Evolutionary conservation across 2,888 invertebrate genomes (phyloP), one percentile per base, ranked within the genome.

Genomic region (Lycocerus yunnanus): DNA sequence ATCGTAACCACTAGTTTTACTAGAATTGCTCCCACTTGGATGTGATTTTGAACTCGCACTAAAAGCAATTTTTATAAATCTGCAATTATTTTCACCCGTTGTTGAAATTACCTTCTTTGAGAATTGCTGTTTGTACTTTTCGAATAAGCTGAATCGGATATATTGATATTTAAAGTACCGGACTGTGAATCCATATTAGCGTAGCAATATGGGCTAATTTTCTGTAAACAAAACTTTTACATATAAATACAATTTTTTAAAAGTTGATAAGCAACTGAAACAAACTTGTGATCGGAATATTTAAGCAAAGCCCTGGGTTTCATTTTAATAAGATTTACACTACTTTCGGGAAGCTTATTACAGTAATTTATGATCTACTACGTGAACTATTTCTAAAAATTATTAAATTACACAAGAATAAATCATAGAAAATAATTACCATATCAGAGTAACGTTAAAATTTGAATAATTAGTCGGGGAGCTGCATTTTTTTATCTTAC

Each of bases 51-150:
- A 94, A 83, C 94, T 94, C 78, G 90, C 93, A 84, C 94, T 94
- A 75, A 83, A 84, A 72, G 15, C 24, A 21, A 69, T 58, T 27
- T 60, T 69, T 60, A 69, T 21, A 27, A 21, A 15, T 63, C 16
- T 63, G 16, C 15, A 72, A 60, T 15, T 66, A 58, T 14, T 59
- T 21, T 21, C n/a, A 43, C 6, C 43, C 43, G n/a, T 21, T 27
- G 10, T 11, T 27, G 13, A 66, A 85, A 84, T 84, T 84, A 95
- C 95, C 95, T 95, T 84, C 93, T 89, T 83, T 93, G 93, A 0
- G 95, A 95, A 83, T 94, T 94, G 81, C 94, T 94, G 86, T 95
- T 94, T 82, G 93, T 93, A 82, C 94, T 94, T 84, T 92, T 94
- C 0, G 94, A 94, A 84, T 95, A 95, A 10, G 92, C 95, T 1